phyloP scores from a whole-genome alignment of 2,797 vertebrate genomes.

The Jordanella pulchra region DNA sequence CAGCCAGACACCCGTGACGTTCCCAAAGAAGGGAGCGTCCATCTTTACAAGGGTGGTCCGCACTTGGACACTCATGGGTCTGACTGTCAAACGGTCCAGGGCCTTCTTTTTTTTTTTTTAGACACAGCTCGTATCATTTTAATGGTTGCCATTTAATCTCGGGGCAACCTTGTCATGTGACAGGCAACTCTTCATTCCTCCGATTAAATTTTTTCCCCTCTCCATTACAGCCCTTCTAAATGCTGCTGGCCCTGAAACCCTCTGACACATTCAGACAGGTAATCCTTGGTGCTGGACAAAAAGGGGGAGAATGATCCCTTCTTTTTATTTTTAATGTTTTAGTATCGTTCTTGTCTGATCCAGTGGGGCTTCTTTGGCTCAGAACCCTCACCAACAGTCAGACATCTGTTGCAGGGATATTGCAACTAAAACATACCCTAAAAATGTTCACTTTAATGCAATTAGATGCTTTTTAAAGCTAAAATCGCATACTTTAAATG shows the following conservation, averaged over 20 bases:
- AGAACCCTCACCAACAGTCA: too few relatives aligned
- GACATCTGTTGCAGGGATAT: constrained; percentile 1
- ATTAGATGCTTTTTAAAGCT: neutral
- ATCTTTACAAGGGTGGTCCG: constrained; percentile 58
- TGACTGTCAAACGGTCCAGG: constrained; percentile 46
- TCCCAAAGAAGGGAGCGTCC: constrained; percentile 44
- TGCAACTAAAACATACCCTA: neutral
- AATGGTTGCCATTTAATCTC: constrained; percentile 66
- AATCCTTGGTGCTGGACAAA: neutral
- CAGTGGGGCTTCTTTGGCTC: neutral
- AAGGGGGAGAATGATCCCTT: neutral
- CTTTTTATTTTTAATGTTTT: too few relatives aligned
- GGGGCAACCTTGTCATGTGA: constrained; percentile 71
- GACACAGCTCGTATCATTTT: constrained; percentile 74
- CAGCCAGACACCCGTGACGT: constrained; percentile 50
- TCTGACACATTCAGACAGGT: constrained; percentile 26
- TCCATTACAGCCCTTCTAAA: constrained; percentile 42
- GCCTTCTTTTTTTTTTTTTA: constrained; percentile 33
- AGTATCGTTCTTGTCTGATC: neutral
- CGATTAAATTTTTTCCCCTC: constrained; percentile 51
- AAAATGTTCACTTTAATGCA: neutral
- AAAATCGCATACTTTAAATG: neutral
- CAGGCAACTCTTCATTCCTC: constrained; percentile 64
- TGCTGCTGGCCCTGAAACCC: constrained; percentile 36
- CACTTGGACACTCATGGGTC: constrained; percentile 56